These are phyloP conservation scores for Pteronura brasiliensis DNA, from an alignment of 2,113 vertebrate species.

Conservation along the genomic window DNA sequence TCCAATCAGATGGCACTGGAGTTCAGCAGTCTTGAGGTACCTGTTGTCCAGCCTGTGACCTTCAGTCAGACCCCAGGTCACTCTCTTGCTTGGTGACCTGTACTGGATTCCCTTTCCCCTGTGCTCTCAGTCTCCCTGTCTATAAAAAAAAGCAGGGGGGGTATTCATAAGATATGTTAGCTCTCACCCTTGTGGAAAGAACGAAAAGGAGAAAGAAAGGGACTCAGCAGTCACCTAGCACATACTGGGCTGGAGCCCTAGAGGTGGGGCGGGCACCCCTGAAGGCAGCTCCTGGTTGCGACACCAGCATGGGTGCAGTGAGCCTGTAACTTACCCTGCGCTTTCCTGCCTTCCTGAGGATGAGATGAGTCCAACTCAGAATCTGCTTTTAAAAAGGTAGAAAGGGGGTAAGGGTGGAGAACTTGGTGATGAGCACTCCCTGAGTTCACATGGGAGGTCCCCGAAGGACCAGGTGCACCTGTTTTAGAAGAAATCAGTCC, in stretches of 20 bases:
- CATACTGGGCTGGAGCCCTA: accelerated
- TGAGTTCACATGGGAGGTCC: not conserved
- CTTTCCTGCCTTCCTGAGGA: not conserved
- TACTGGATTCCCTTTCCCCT: not conserved
- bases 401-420: no score
- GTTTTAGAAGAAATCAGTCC: not conserved
- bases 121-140: not conserved
- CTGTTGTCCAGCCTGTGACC: not conserved
- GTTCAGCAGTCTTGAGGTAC: not conserved
- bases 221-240: accelerated
- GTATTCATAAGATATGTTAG: no score
- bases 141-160: not conserved
- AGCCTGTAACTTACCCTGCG: not conserved
- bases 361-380: not conserved
- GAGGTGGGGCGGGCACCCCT: accelerated
- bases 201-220: not conserved
- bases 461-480: not conserved
- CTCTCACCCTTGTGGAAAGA: not conserved
- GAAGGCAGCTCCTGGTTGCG: accelerated
- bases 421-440: not conserved
- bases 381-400: not conserved
- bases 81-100: not conserved
- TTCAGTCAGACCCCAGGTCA: not conserved
- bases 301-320: not conserved
- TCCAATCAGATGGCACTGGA: no score